Conservation (phyloP, 2,888 invertebrate species). For the Margaritifera margaritifera region DNA sequence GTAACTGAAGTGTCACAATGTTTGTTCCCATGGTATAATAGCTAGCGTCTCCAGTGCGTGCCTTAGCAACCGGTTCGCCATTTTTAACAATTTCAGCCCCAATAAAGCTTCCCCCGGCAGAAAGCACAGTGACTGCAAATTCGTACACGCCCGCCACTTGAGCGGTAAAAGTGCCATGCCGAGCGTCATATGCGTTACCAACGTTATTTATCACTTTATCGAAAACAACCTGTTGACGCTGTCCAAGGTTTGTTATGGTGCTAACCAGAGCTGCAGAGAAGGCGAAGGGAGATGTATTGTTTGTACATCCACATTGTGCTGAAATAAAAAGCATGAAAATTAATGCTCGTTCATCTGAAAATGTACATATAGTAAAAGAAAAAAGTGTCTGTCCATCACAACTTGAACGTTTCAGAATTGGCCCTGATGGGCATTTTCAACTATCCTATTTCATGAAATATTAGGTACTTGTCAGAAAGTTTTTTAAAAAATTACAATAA, state of each 20-base stretch:
- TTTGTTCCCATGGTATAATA: constrained; percentile 41
- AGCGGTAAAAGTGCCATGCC: constrained; percentile 35
- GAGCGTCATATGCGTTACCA: constrained; percentile 29
- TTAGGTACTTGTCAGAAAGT: too few relatives aligned
- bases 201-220: constrained; percentile 24
- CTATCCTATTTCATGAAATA: too few relatives aligned
- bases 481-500: too few relatives aligned
- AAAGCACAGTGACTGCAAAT: constrained; percentile 23
- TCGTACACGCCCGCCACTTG: constrained; percentile 33
- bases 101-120: constrained; percentile 12
- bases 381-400: too few relatives aligned
- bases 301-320: constrained; percentile 31
- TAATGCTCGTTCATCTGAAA: too few relatives aligned
- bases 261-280: constrained; percentile 24
- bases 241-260: constrained; percentile 21
- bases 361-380: too few relatives aligned
- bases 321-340: constrained; percentile 1
- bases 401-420: too few relatives aligned
- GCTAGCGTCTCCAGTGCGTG: constrained; percentile 19
- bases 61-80: constrained; percentile 16
- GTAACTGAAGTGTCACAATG: constrained; percentile 22
- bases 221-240: constrained; percentile 26
- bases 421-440: too few relatives aligned
- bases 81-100: constrained; percentile 32
- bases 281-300: constrained; percentile 22